Conservation (phyloP, 2,888 invertebrate species). For the Cabera pusaria region DNA sequence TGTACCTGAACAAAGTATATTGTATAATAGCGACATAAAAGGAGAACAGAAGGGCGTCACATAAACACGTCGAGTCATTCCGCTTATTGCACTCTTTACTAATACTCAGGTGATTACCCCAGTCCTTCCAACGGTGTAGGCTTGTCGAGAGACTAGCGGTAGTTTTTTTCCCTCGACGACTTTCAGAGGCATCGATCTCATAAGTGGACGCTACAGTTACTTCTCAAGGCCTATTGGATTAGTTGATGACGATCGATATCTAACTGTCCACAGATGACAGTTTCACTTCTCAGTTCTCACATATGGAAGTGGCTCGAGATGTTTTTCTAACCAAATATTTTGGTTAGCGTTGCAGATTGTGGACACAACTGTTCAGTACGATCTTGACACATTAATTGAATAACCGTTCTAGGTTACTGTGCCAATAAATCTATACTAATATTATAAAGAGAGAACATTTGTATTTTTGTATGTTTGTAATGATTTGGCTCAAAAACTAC, state of each 20-base stretch:
- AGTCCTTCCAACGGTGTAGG: slow-evolving; percentile 5
- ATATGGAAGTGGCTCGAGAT: too few species aligned
- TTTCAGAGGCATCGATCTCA: slow-evolving; percentile 12
- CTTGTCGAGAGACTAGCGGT: slow-evolving; percentile 12
- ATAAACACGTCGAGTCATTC: slow-evolving; percentile 8
- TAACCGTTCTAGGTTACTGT: too few species aligned
- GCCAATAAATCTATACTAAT: too few species aligned
- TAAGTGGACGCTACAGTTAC: slow-evolving; percentile 13
- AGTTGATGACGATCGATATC: slow-evolving; percentile 1
- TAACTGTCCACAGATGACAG: too few species aligned
- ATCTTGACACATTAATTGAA: slow-evolving; percentile 6
- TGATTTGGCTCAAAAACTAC: too few species aligned
- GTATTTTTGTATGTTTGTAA: too few species aligned
- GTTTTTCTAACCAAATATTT: too few species aligned
- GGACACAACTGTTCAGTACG: too few species aligned
- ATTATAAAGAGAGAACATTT: too few species aligned
- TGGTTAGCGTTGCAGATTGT: too few species aligned
- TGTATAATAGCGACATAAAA: slow-evolving; percentile 8
- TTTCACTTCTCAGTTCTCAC: too few species aligned
- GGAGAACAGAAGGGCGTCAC: slow-evolving; percentile 5
- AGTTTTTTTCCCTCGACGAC: slow-evolving; percentile 11
- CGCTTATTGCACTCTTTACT: too few species aligned
- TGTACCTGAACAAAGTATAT: slow-evolving; percentile 2
- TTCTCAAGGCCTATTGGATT: slow-evolving; percentile 8
- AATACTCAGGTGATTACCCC: neutral